Base-by-base conservation (phyloP, 2,888 invertebrate species). In the Papilio gigon region DNA sequence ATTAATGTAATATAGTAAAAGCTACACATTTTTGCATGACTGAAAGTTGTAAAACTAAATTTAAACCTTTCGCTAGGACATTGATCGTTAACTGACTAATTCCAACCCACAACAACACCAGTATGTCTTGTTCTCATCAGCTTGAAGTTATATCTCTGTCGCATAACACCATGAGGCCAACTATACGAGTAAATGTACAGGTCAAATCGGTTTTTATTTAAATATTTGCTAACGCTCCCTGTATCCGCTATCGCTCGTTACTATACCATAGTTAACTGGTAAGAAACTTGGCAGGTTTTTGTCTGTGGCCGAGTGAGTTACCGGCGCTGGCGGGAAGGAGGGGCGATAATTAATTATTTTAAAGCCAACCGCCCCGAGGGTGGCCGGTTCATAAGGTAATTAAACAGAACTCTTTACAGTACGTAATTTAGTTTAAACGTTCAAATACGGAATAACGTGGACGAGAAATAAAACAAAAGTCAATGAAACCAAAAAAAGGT, bases 291-390 rank as follows among this genome's bases (percentile, higher is more conserved):
- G 40, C 25, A 30, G 63, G 44, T 62, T 68, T 63, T 68, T 63
- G 58, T 62, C 67, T 66, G 59, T 37, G 22, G 37, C 44, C 22
- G 53, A 56, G 67, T 58, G 70, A 67, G 64, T 67, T 66, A 66
- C 61, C 60, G 61, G 47, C 50, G 62, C 56, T 37, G 27, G 35
- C 12, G 14, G 64, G 61, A 30, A 27, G 58, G 68, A 33, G 50
- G 33, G 58, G 68, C 37, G 50, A 53, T 71, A 68, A 65, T 70
- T 73, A 72, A 72, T 72, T 72, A 67, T 68, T 70, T 68, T 44
- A 68, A 65, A 70, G 70, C 68, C 68, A 73, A 74, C 72, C 59
- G 70, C 62, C 69, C 67, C 27, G 68, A 67, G 70, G 61, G n/a
- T 14, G n/a, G 25, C 12, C 68, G 60, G 58, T 58, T 69, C 68